These are phyloP conservation scores for Ctenopoma multispine DNA, from an alignment of 2,797 vertebrate species.

Conservation along the genomic window DNA sequence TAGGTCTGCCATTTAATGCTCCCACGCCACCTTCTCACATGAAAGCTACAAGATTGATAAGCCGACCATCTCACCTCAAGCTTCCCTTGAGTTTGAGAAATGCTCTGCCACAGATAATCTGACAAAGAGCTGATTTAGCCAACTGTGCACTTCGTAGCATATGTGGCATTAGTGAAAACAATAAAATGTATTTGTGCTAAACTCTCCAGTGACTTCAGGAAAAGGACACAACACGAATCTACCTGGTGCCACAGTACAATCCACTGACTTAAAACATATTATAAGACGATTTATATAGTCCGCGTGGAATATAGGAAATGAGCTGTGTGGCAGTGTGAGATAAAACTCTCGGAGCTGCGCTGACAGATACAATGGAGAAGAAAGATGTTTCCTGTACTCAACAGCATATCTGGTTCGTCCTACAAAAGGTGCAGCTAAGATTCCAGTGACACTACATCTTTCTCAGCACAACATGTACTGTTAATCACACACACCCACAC, in stretches of 20 bases:
- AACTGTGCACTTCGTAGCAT: conserved; percentile 44
- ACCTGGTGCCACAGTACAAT: conserved; percentile 27
- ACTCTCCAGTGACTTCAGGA: conserved; percentile 40
- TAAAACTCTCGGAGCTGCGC: conserved; percentile 59
- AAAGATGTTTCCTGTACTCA: conserved; percentile 46
- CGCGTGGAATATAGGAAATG: conserved; percentile 54
- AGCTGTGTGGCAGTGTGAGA: conserved; percentile 57
- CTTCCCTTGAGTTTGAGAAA: conserved; percentile 59
- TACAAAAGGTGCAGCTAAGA: conserved; percentile 59
- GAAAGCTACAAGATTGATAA: conserved; percentile 74
- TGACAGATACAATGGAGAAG: conserved; percentile 55
- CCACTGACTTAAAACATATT: conserved; percentile 41
- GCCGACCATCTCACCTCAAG: conserved; percentile 59
- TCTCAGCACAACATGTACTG: conserved; percentile 46
- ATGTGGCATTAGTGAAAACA: conserved; percentile 55
- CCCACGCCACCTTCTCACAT: conserved; percentile 70
- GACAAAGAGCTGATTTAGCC: conserved; percentile 67
- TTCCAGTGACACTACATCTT: conserved; percentile 54
- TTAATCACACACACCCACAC: conserved; percentile 70
- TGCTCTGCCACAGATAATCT: conserved; percentile 58
- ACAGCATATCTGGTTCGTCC: conserved; percentile 47
- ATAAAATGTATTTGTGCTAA: conserved; percentile 40
- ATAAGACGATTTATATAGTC: conserved; percentile 48
- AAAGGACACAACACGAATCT: conserved; percentile 31
- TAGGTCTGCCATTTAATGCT: conserved; percentile 77